Base-by-base conservation (phyloP, 2,113 vertebrate species). In the Colaptes auratus region DNA sequence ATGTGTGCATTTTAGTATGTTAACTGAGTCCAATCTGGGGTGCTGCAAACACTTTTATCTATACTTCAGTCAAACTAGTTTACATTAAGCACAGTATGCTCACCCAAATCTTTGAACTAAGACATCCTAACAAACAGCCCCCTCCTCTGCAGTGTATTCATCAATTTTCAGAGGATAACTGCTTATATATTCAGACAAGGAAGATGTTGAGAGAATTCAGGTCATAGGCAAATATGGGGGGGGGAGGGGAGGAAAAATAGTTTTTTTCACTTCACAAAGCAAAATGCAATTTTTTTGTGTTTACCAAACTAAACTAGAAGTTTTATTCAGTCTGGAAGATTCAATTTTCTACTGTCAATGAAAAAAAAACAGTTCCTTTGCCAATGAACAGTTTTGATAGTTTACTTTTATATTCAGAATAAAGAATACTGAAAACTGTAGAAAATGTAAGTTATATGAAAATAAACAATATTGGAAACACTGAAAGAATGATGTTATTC, bases 151-250 rank as follows among this genome's bases (percentile, higher is more conserved):
- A 75, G 58, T 30, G 86, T 48, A 79, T 88, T 88, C 65, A 56
- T 71, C 63, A 86, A 94, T 86, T 79, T 90, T 88, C 76, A 72
- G 24, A 79, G 61, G 63, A 82, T 67, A 95, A 75, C 3, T 17
- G 50, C 17, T 85, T 71, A 6, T 71, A 20, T 78, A 23, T 71
- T 90, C 53, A 92, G 63, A 93, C 1, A 9, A 61, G 33, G 30
- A 81, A 86, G 24, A 82, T 50, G 71, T 10, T 64, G 19, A 55
- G 30, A 84, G 50, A 84, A 81, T 46, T 48, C 6, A 33, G 27
- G n/a, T 55, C 65, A 50, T 1, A 87, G 60, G 28, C 64, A n/a
- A n/a, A n/a, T n/a, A n/a, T n/a, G 2, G 4, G 8, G 12, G 35
- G 6, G 7, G 7, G 33, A n/a, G n/a, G n/a, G n/a, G n/a, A n/a